Conservation (phyloP, 2,888 invertebrate genomes). For the Heliconius ismenius region DNA sequence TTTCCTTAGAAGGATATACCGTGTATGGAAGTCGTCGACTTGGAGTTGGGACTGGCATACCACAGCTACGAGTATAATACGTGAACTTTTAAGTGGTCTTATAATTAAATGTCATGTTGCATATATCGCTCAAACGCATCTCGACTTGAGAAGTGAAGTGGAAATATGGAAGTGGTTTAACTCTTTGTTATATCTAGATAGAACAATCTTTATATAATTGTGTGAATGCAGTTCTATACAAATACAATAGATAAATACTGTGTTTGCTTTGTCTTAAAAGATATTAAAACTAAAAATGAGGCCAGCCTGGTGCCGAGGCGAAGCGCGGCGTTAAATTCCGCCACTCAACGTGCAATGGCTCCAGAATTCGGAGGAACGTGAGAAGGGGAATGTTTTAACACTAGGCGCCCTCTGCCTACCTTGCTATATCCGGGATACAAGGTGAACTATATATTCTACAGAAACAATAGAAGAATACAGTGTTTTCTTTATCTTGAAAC, state of each 20-base stretch:
- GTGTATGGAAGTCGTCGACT: constrained; percentile 52
- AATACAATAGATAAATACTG: neutral
- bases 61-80: constrained; percentile 25
- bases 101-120: constrained; percentile 42
- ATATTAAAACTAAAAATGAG: neutral
- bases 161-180: constrained; percentile 10
- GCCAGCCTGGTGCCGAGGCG: too few relatives aligned
- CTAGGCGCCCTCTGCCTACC: too few relatives aligned
- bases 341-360: too few relatives aligned
- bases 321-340: too few relatives aligned
- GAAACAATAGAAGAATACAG: neutral
- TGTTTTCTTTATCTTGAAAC: neutral
- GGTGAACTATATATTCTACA: neutral
- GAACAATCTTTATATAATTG: too few relatives aligned
- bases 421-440: too few relatives aligned
- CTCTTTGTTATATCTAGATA: neutral
- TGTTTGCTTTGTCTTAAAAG: neutral
- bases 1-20: constrained; percentile 69
- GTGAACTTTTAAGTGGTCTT: constrained; percentile 39
- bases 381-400: too few relatives aligned
- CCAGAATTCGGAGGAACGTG: too few relatives aligned
- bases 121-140: constrained; percentile 34
- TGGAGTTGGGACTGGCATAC: constrained; percentile 43
- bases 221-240: neutral
- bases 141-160: constrained; percentile 13